These are phyloP conservation scores for Diarsia dahlii DNA, from an alignment of 2,888 invertebrate genomes.

Conservation along the genomic window DNA sequence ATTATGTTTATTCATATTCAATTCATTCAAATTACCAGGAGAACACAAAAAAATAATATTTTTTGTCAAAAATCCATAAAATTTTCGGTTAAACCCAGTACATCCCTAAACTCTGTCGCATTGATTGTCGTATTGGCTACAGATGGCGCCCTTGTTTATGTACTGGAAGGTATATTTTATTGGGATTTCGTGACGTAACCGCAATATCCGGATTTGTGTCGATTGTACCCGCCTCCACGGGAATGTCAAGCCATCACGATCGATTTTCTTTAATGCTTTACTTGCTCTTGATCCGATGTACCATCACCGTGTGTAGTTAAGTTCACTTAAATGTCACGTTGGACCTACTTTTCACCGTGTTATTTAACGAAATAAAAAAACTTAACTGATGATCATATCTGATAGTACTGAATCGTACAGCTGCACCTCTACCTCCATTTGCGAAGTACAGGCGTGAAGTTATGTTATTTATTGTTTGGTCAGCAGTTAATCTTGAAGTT, in stretches of 20 bases:
- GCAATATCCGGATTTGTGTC: constrained; percentile 76
- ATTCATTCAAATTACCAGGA: too few relatives aligned
- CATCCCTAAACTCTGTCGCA: constrained; percentile 69
- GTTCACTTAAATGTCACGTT: background rate
- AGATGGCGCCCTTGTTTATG: constrained; percentile 80
- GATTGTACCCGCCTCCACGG: constrained; percentile 70
- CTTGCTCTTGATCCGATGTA: constrained; percentile 39
- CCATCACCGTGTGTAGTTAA: background rate
- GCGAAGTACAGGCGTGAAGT: background rate
- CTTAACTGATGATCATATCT: background rate
- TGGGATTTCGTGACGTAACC: constrained; percentile 81
- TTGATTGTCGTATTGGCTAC: constrained; percentile 73
- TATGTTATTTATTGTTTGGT: background rate
- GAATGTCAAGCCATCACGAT: constrained; percentile 68
- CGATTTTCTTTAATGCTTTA: constrained; percentile 61
- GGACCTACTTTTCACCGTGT: background rate
- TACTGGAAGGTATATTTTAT: constrained; percentile 81
- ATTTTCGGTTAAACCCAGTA: constrained; percentile 35
- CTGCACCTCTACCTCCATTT: background rate
- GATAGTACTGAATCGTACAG: background rate
- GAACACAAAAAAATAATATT: background rate
- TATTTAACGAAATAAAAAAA: background rate
- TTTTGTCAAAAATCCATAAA: background rate
- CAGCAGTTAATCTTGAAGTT: background rate
- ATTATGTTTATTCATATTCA: too few relatives aligned